A percentile compares a stretch with the other conserved stretches of the same genome.
These are phyloP conservation scores for Scolopax mira DNA, from an alignment of 2,113 vertebrate species.

Conservation along the genomic window DNA sequence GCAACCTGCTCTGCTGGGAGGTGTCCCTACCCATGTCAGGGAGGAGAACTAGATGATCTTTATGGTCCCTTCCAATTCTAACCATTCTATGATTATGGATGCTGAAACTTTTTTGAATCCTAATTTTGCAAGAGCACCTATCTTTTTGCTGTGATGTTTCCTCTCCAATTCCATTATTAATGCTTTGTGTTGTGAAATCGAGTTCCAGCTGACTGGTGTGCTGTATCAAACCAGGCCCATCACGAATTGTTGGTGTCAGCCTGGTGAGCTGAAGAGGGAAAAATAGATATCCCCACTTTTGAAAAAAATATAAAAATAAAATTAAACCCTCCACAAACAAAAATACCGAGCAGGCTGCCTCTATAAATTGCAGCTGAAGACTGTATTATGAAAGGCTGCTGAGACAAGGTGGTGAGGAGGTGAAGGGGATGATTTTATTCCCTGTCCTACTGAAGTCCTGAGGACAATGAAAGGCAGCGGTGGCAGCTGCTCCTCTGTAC, in stretches of 20 bases:
- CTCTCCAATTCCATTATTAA: neutral
- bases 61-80: too few species aligned
- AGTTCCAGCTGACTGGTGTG: neutral
- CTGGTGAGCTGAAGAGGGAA: neutral
- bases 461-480: neutral
- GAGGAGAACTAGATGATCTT: too few species aligned
- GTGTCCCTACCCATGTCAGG: too few species aligned
- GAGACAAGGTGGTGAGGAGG: neutral
- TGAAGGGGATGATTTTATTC: neutral
- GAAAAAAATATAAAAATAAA: neutral
- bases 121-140: neutral
- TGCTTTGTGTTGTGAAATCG: neutral
- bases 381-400: neutral
- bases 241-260: neutral
- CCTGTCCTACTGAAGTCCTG: neutral
- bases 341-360: neutral
- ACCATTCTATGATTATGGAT: neutral
- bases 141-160: neutral
- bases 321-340: neutral
- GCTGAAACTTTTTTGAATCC: neutral
- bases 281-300: neutral
- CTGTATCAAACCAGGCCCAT: conserved; percentile 3
- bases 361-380: neutral
- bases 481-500: neutral
- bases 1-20: too few species aligned